phyloP scores from a whole-genome alignment of 92 coral and sea anemone genomes.

The Porites lobata region DNA sequence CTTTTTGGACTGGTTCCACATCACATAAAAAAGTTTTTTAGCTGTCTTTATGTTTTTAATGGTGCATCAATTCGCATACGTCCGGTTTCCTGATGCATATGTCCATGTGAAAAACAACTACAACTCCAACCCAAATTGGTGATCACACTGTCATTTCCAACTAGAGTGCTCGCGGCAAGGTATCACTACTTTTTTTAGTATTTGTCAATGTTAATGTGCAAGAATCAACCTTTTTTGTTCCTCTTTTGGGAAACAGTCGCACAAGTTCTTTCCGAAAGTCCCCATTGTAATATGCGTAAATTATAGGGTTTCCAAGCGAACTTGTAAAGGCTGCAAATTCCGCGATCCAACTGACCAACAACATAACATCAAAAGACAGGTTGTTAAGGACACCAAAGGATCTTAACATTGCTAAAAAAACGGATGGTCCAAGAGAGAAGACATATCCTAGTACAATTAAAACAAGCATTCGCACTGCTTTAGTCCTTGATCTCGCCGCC shows the following conservation, averaged over 20 bases:
- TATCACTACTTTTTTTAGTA: not conserved
- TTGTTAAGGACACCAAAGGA: constrained; percentile 56
- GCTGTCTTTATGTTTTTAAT: too few relatives aligned
- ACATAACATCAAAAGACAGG: constrained; percentile 21
- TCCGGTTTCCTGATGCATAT: too few relatives aligned
- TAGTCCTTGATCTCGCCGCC: constrained; percentile 70
- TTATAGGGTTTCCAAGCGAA: constrained; percentile 64
- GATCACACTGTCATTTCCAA: not conserved
- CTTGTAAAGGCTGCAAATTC: constrained; percentile 47
- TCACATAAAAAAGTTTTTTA: too few relatives aligned
- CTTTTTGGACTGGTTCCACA: too few relatives aligned
- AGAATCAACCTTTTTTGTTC: not conserved
- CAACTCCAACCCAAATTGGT: not conserved
- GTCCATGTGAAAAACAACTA: too few relatives aligned
- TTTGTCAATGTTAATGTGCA: not conserved
- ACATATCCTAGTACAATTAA: constrained; percentile 56
- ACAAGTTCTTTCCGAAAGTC: constrained; percentile 59
- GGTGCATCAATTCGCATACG: too few relatives aligned
- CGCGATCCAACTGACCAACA: constrained; percentile 25
- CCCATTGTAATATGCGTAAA: constrained; percentile 66
- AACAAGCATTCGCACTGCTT: constrained; percentile 71
- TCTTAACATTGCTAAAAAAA: constrained; percentile 46
- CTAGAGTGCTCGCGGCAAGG: not conserved
- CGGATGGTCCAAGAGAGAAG: constrained; percentile 63
- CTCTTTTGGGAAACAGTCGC: not conserved